Conservation (phyloP, 1,140 invertebrate genomes). For the Nasonia giraulti region DNA sequence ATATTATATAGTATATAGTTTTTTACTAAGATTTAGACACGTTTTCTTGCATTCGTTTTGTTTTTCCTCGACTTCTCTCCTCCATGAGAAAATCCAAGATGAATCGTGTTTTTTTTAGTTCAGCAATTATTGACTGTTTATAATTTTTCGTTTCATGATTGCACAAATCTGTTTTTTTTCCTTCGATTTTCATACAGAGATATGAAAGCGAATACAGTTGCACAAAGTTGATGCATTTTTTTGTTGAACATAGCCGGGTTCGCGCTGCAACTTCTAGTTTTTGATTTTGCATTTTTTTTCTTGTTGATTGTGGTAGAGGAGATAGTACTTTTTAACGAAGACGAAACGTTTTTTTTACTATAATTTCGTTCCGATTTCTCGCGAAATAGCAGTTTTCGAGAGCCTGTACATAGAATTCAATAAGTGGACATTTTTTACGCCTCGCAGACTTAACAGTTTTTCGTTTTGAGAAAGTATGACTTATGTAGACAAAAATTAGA, state of each 20-base stretch:
- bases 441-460: conserved; percentile 49
- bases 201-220: not conserved
- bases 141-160: conserved; percentile 41
- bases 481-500: not conserved
- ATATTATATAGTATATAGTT: conserved; percentile 29
- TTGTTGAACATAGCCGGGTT: conserved; percentile 32
- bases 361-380: conserved; percentile 38
- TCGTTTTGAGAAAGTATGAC: conserved; percentile 35
- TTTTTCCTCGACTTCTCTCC: conserved; percentile 48
- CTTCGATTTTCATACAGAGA: not conserved
- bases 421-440: conserved; percentile 35
- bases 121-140: conserved; percentile 46
- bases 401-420: conserved; percentile 42
- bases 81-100: conserved; percentile 31
- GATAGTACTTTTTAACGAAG: conserved; percentile 3
- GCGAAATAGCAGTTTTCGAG: conserved; percentile 33
- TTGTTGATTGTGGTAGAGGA: conserved; percentile 28
- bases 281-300: conserved; percentile 48
- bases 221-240: conserved; percentile 31
- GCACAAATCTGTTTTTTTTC: conserved; percentile 14
- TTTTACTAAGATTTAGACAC: conserved; percentile 43
- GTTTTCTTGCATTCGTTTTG: conserved; percentile 45
- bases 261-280: conserved; percentile 33
- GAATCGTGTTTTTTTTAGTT: conserved; percentile 50
- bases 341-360: conserved; percentile 13